Evolutionary conservation across 2,797 vertebrate species (phyloP), one percentile per base, ranked within the genome.

Genomic region (Neostethus bicornis): DNA sequence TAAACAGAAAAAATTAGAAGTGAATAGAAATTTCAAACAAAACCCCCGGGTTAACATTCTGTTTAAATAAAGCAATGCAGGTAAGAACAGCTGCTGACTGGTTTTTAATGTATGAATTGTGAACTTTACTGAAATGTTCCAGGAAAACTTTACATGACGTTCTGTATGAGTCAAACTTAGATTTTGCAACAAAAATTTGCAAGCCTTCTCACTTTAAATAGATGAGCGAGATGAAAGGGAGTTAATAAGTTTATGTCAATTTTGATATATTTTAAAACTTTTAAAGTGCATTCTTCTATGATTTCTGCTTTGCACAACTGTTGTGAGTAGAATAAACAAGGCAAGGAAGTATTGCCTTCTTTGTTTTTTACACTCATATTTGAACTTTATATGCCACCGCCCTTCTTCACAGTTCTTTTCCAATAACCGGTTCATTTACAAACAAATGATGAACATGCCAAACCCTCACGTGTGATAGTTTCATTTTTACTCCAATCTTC

Each of bases 121-220:
- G 8, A 16, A 23, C 11, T 4, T 20, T 32, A 24, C 17, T 37
- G 0, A 42, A 4, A 4, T 9, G 6, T 48, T 28, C 38, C 12
- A 6, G 19, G 11, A 12, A 19, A 19, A 7, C 6, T 10, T 0
- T 2, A 1, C 4, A 3, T 26, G 5, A 2, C 2, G 11, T 19
- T 4, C 10, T 38, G 16, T 20, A n/a, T 69, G 16, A 56, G 1
- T 63, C 24, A 59, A 20, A 43, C 9, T 8, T 55, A 14, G 4
- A 21, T 16, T 6, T 41, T 4, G 34, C 17, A 12, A 4, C 19
- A 20, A 11, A 32, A 11, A n/a, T 7, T 11, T 12, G 13, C 13
- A 34, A 14, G 34, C 34, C 12, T 28, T 13, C 13, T 21, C 14
- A 23, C 2, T 8, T 6, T 49, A 6, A 23, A 19, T 17, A 7